These are phyloP conservation scores for Nesidiocoris tenuis DNA, from an alignment of 2,888 invertebrate genomes.

Conservation along the genomic window DNA sequence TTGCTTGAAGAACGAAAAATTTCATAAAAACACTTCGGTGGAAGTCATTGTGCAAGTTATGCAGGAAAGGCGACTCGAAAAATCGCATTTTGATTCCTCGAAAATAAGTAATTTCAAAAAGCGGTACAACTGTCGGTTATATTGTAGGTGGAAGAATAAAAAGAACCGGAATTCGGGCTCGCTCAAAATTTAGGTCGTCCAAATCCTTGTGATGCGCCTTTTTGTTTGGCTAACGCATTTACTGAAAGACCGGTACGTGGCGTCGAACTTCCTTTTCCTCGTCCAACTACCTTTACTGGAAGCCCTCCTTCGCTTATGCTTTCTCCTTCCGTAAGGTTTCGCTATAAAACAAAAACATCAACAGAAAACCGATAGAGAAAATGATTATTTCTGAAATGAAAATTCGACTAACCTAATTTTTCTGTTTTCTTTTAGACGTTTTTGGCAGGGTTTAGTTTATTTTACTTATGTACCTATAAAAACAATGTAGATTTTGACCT, in stretches of 20 bases:
- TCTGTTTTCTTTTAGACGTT: no score
- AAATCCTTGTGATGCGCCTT: constrained; percentile 36
- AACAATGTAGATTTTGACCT: no score
- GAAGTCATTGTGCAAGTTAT: no score
- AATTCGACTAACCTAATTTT: no score
- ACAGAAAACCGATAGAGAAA: constrained; percentile 10
- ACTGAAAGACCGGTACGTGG: constrained; percentile 39
- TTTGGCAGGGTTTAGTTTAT: no score
- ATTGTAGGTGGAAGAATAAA: no score
- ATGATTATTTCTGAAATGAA: no score
- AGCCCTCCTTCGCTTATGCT: constrained; percentile 32
- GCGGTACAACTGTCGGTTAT: background rate
- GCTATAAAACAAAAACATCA: constrained; percentile 25
- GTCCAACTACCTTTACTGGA: constrained; percentile 40
- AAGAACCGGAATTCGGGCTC: background rate
- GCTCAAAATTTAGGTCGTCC: constrained; percentile 22
- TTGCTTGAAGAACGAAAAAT: no score
- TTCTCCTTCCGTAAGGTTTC: constrained; percentile 30
- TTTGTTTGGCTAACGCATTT: constrained; percentile 41
- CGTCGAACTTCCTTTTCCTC: constrained; percentile 41
- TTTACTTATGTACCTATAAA: no score
- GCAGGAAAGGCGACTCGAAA: no score
- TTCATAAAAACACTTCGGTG: no score
- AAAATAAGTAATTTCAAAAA: background rate
- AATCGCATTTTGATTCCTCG: no score